Evolutionary conservation across 2,888 invertebrate genomes (phyloP), one percentile per base, ranked within the genome.

Genomic region (Harpagoxenus sublaevis): DNA sequence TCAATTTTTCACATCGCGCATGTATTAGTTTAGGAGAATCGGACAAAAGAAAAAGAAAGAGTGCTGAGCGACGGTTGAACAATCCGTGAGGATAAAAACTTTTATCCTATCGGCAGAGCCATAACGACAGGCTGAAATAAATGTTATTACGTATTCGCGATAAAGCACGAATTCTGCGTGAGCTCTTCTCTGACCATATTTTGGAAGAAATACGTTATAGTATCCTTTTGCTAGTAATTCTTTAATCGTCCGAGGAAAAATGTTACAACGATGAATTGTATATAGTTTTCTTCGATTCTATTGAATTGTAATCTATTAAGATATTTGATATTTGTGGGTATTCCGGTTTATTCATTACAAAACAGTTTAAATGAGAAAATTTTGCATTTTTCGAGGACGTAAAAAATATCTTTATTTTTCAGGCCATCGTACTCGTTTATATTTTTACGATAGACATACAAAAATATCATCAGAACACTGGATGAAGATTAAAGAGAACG

Each of bases 81-180:
- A 8, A 68, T 68, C 31, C 9, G 60, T 68, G 65, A 86, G 66
- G 55, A 55, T 35, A 42, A 51, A 62, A 39, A 55, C 4, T n/a
- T 42, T 70, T 45, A 31, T 78, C 42, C 53, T 79, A 53, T 57
- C 70, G 78, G 77, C 23, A 35, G 35, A 3, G 18, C 28, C 31
- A 79, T 75, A 81, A 51, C 62, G 31, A 45, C 60, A 42, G 53
- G 42, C 12, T 39, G 66, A 77, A 88, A 83, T 79, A 73, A 63
- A 85, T 65, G 82, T 45, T 51, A 79, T 62, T 53, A 66, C 62
- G 45, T 66, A 78, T 62, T 85, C 82, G 75, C 53, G 86, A 88
- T 88, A 89, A 85, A 86, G 83, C 79, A 86, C 74, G 83, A 84
- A 83, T 89, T 35, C 66, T n/a, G 53, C 45, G 35, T 55, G 23